Evolutionary conservation across 37 sponge, comb jelly and placozoan genomes (phyloP).

Genomic region (Ephydatia muelleri): DNA sequence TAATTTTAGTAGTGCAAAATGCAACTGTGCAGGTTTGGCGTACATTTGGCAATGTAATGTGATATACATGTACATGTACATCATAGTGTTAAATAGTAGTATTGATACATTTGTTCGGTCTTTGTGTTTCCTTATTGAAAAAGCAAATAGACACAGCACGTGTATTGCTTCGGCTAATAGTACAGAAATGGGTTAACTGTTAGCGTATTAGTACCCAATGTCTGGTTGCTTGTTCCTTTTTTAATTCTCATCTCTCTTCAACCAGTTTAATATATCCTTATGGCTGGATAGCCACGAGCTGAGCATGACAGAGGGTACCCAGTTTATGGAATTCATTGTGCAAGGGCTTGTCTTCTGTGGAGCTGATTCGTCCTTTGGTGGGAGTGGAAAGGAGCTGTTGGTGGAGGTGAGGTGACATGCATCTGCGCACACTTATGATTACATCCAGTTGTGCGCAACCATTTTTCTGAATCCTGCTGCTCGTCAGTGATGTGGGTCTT

Average conservation of each 20-base stretch:
- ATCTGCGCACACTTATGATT: neutral
- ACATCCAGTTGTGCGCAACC: too few relatives aligned
- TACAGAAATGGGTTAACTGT: too few relatives aligned
- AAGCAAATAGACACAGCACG: too few relatives aligned
- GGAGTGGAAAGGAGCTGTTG: conserved; percentile 7
- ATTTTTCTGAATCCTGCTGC: too few relatives aligned
- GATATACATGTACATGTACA: conserved; percentile 15
- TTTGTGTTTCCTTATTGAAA: too few relatives aligned
- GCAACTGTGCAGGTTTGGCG: neutral
- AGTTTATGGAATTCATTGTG: conserved; percentile 42
- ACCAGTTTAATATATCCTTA: conserved; percentile 54
- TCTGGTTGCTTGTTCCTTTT: neutral
- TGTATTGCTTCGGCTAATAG: too few relatives aligned
- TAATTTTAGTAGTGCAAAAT: too few relatives aligned
- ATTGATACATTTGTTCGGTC: too few relatives aligned
- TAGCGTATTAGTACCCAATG: neutral
- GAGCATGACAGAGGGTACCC: conserved; percentile 1
- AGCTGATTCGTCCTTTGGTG: neutral
- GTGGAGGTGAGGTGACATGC: conserved; percentile 28
- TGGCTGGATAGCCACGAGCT: conserved; percentile 46
- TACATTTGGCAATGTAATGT: neutral
- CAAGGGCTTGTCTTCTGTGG: conserved; percentile 52
- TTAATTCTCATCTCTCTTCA: neutral
- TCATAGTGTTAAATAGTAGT: too few relatives aligned
- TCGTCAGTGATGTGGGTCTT: too few relatives aligned